phyloP scores from a whole-genome alignment of 2,797 vertebrate species.

The Pseudomugil tenellus region DNA sequence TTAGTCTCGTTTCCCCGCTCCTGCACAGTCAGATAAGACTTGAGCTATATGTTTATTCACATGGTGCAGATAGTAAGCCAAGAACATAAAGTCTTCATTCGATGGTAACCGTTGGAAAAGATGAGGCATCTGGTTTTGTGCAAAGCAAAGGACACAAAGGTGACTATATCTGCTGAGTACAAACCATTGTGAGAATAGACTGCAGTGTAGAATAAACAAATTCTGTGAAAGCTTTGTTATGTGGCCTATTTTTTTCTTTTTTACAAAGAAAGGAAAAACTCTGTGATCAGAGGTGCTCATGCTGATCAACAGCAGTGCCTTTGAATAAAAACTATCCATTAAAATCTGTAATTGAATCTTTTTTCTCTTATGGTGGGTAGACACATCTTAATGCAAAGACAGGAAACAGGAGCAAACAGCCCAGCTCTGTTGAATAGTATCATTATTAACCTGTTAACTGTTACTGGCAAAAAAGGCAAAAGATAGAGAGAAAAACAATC shows the following conservation, averaged over 20 bases:
- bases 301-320: not conserved
- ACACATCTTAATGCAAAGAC: not conserved
- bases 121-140: not conserved
- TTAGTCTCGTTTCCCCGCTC: conserved; percentile 21
- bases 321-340: not conserved
- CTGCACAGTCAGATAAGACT: conserved; percentile 34
- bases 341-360: not conserved
- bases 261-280: conserved; percentile 5
- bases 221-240: not conserved
- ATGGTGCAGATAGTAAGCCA: conserved; percentile 15
- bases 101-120: not conserved
- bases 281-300: not conserved
- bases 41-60: conserved; percentile 47
- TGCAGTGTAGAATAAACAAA: not conserved
- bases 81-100: conserved; percentile 13
- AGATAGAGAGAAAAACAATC: not conserved
- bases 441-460: not conserved
- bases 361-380: not conserved
- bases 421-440: not conserved
- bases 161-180: not conserved
- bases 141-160: not conserved
- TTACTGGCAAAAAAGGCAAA: not conserved
- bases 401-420: not conserved
- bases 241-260: conserved; percentile 11
- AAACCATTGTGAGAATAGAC: conserved; percentile 1